Conservation (phyloP, 2,888 invertebrate species). For the Platycnemis pennipes region DNA sequence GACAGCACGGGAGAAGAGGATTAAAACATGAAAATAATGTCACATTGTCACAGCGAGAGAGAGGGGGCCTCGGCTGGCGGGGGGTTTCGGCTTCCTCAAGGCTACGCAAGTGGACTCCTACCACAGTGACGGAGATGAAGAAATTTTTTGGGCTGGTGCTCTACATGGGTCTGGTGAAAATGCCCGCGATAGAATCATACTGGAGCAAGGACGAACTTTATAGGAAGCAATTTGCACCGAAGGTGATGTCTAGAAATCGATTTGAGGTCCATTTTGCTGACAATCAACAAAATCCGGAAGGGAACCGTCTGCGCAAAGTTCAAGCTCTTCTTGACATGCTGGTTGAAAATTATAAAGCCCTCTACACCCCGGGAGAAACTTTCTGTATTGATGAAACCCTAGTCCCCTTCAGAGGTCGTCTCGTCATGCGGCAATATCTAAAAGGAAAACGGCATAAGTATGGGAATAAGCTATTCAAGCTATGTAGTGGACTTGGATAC, state of each 20-base stretch:
- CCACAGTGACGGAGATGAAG: slow-evolving; percentile 28
- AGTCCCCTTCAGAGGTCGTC: neutral
- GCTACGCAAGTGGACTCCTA: slow-evolving; percentile 25
- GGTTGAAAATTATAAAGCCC: too few relatives aligned
- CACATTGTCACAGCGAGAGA: too few relatives aligned
- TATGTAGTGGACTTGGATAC: neutral
- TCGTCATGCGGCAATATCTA: neutral
- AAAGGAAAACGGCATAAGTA: neutral
- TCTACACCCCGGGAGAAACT: too few relatives aligned
- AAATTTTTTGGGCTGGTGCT: slow-evolving; percentile 34
- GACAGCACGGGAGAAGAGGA: too few relatives aligned
- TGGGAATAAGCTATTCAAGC: neutral
- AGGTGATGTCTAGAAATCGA: slow-evolving; percentile 3
- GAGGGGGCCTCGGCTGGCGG: too few relatives aligned
- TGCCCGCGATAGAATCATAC: neutral
- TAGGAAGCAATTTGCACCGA: slow-evolving; percentile 33
- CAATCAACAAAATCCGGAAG: neutral
- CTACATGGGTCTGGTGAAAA: neutral
- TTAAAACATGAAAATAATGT: too few relatives aligned
- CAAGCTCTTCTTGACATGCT: too few relatives aligned
- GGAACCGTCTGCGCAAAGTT: too few relatives aligned
- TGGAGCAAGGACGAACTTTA: neutral
- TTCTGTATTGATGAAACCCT: neutral
- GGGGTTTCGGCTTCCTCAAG: neutral
- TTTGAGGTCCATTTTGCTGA: too few relatives aligned